Evolutionary conservation across 2,888 invertebrate species (phyloP).

Genomic region (Drosophila robusta): DNA sequence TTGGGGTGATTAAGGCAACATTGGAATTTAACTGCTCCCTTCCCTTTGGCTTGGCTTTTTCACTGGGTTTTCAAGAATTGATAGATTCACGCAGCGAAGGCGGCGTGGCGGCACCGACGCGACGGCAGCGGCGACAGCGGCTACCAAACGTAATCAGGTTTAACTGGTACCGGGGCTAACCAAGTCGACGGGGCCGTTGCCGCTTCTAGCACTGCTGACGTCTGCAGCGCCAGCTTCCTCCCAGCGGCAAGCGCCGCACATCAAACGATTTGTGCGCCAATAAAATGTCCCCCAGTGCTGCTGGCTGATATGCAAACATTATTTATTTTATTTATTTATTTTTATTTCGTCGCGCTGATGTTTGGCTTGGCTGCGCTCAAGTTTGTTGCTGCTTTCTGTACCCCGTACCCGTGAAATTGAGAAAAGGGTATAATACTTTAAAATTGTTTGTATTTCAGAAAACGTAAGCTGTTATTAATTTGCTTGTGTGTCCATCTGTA

Average conservation of each 20-base stretch:
- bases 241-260: constrained; percentile 67
- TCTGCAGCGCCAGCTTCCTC: constrained; percentile 59
- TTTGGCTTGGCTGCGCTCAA: constrained; percentile 66
- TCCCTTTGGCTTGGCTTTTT: constrained; percentile 41
- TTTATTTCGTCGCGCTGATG: constrained; percentile 67
- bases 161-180: constrained; percentile 67
- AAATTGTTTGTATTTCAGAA: neutral
- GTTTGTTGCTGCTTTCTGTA: constrained; percentile 47
- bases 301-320: constrained; percentile 79
- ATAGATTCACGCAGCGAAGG: constrained; percentile 45
- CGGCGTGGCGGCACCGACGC: constrained; percentile 10
- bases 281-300: constrained; percentile 76
- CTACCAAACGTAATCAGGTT: constrained; percentile 66
- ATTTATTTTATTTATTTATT: constrained; percentile 73
- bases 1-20: constrained; percentile 51
- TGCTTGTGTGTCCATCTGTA: too few relatives aligned
- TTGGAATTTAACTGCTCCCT: constrained; percentile 63
- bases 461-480: neutral
- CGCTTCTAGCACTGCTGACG: constrained; percentile 29
- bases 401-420: neutral
- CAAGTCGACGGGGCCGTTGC: constrained; percentile 35
- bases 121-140: constrained; percentile 14
- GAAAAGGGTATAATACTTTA: neutral
- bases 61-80: constrained; percentile 64
- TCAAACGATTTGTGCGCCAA: constrained; percentile 79